Percentiles rank a stretch among this genome's conserved stretches.
Evolutionary conservation across 2,888 invertebrate genomes (phyloP).

Genomic region (Autographa pulchrina): DNA sequence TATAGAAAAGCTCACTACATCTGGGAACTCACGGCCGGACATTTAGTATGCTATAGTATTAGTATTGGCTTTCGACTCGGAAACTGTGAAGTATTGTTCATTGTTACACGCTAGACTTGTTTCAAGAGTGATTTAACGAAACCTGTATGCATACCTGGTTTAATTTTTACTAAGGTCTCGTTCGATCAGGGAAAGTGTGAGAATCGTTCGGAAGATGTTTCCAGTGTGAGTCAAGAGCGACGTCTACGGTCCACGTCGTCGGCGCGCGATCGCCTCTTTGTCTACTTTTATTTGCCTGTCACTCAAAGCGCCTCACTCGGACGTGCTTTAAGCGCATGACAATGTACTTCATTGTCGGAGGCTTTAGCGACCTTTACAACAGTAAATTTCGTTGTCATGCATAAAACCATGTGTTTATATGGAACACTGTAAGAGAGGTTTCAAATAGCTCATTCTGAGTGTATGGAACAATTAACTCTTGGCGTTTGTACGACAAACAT

Average conservation of each 20-base stretch:
- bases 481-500: conserved; percentile 53
- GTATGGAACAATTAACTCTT: conserved; percentile 66
- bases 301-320: conserved; percentile 79
- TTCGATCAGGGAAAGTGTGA: conserved; percentile 76
- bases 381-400: conserved; percentile 86
- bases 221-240: conserved; percentile 50
- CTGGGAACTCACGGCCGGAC: conserved; percentile 82
- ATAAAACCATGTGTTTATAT: conserved; percentile 81
- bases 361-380: conserved; percentile 80
- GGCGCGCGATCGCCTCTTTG: conserved; percentile 72
- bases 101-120: conserved; percentile 65
- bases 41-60: conserved; percentile 72
- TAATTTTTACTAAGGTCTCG: conserved; percentile 56
- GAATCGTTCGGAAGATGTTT: conserved; percentile 66
- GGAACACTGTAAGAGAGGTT: conserved; percentile 62
- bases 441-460: conserved; percentile 52
- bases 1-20: conserved; percentile 77
- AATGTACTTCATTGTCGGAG: conserved; percentile 81
- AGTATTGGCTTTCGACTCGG: conserved; percentile 66
- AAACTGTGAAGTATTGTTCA: conserved; percentile 69
- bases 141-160: conserved; percentile 31
- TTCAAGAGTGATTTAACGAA: conserved; percentile 59
- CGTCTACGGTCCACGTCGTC: conserved; percentile 59
- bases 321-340: conserved; percentile 79
- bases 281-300: conserved; percentile 87